Conservation (phyloP, 2,888 invertebrate genomes). For the Pseudococcus longispinus region DNA sequence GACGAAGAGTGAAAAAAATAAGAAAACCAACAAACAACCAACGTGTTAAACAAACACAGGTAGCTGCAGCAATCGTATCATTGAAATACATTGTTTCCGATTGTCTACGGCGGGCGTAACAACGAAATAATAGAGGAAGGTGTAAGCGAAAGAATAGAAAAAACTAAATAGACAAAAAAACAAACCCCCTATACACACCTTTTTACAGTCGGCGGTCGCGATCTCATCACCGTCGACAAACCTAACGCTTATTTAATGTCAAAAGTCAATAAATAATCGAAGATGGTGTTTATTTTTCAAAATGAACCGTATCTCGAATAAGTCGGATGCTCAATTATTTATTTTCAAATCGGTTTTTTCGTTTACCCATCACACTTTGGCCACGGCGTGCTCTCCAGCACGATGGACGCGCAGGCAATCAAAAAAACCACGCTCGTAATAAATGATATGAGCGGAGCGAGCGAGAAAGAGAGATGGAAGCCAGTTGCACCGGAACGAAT, state of each 20-base stretch:
- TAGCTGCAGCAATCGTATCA: constrained; percentile 25
- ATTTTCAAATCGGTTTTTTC: constrained; percentile 47
- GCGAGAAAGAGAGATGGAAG: constrained; percentile 24
- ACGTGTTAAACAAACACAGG: constrained; percentile 31
- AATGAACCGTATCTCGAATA: constrained; percentile 53
- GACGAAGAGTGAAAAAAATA: not conserved
- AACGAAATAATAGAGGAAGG: constrained; percentile 36
- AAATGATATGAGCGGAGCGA: constrained; percentile 41
- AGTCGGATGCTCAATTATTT: constrained; percentile 53
- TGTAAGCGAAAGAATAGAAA: constrained; percentile 17
- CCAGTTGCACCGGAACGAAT: constrained; percentile 56
- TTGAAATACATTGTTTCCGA: constrained; percentile 44
- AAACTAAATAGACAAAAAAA: constrained; percentile 9
- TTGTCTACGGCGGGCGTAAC: constrained; percentile 47
- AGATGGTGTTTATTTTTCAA: constrained; percentile 53
- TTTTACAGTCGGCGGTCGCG: not conserved
- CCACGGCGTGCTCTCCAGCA: not conserved
- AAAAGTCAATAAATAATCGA: constrained; percentile 56
- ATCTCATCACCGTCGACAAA: not conserved
- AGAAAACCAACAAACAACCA: not conserved
- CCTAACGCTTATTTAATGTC: constrained; percentile 51
- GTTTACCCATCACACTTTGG: not conserved
- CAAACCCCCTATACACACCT: not conserved
- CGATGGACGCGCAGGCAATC: constrained; percentile 36
- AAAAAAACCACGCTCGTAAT: constrained; percentile 50